A percentile compares a stretch with the other conserved stretches of the same genome.
phyloP scores from a whole-genome alignment of 2,888 invertebrate species.

The Leptinotarsa haldemani region DNA sequence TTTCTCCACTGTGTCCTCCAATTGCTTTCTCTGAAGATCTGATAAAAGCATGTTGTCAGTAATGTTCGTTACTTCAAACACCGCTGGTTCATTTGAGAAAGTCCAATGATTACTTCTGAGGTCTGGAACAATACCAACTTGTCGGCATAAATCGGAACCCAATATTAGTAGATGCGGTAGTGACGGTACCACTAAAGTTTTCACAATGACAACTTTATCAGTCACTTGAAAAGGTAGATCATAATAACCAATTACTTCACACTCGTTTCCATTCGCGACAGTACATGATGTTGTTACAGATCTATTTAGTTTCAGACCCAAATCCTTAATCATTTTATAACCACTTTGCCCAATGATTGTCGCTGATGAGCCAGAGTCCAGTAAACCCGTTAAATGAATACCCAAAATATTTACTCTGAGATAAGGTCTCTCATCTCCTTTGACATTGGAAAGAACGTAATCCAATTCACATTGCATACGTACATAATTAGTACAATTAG shows the following conservation, averaged over 20 bases:
- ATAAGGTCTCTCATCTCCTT: background rate
- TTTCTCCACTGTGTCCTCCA: constrained; percentile 22
- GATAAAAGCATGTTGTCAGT: background rate
- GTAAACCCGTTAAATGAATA: background rate
- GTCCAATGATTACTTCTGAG: constrained; percentile 20
- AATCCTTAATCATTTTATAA: background rate
- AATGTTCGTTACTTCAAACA: background rate
- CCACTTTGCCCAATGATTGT: background rate
- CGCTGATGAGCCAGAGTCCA: background rate
- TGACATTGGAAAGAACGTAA: background rate
- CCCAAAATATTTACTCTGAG: background rate
- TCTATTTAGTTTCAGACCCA: background rate
- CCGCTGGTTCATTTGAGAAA: background rate
- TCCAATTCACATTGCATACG: background rate
- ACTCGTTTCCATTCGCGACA: background rate
- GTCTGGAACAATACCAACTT: constrained; percentile 36
- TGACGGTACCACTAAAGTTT: constrained; percentile 26
- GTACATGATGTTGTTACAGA: background rate
- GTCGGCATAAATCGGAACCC: constrained; percentile 33
- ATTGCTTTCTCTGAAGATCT: background rate
- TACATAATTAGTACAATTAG: background rate
- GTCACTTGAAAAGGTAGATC: background rate
- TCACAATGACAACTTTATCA: background rate
- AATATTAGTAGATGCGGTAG: constrained; percentile 32
- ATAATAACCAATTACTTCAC: background rate